These are phyloP conservation scores for Carcina quercana DNA, from an alignment of 2,888 invertebrate genomes.

Conservation along the genomic window DNA sequence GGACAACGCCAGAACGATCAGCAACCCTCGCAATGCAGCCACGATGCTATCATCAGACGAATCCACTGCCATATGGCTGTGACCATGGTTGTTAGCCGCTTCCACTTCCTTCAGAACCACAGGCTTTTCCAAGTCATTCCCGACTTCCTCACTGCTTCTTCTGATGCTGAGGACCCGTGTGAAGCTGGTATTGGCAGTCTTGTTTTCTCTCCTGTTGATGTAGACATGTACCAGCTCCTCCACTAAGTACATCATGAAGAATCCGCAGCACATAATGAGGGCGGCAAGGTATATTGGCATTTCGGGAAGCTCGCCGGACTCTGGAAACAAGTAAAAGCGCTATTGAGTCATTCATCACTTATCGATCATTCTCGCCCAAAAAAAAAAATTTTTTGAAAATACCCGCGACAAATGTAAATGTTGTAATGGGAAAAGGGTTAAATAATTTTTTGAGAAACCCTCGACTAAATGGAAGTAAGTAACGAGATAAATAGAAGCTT, in stretches of 20 bases:
- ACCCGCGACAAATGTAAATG: no score
- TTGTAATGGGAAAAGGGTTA: no score
- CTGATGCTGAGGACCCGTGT: conserved; percentile 52
- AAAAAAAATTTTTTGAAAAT: no score
- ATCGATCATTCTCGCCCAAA: no score
- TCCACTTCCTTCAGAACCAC: conserved; percentile 15
- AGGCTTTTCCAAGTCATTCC: neutral
- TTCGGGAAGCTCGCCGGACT: conserved; percentile 60
- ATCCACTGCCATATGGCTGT: conserved; percentile 40
- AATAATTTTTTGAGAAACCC: no score
- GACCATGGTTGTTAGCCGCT: conserved; percentile 31
- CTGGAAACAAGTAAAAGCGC: conserved; percentile 26
- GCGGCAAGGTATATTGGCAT: conserved; percentile 80
- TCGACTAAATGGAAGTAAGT: no score
- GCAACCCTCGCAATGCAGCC: conserved; percentile 77
- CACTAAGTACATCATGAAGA: conserved; percentile 84
- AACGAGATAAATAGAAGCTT: no score
- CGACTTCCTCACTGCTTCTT: conserved; percentile 41
- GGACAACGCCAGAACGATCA: conserved; percentile 83
- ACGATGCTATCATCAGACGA: conserved; percentile 48
- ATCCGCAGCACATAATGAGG: conserved; percentile 82
- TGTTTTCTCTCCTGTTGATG: conserved; percentile 70
- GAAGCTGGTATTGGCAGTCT: conserved; percentile 37
- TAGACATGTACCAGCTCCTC: conserved; percentile 85
- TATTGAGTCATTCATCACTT: no score